phyloP scores from a whole-genome alignment of 2,888 invertebrate genomes.

The Petrophora chlorosata region DNA sequence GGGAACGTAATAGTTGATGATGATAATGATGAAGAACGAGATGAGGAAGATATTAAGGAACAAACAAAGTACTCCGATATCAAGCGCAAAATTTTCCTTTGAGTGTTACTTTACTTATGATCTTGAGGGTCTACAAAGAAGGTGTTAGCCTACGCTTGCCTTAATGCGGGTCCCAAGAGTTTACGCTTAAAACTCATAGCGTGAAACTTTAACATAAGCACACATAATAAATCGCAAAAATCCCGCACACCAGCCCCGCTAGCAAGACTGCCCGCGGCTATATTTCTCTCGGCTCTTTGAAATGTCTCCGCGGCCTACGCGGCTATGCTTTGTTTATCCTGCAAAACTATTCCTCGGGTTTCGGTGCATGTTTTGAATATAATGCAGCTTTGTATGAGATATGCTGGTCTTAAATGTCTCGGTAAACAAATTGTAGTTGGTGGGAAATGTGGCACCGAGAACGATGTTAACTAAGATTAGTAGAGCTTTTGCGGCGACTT shows the following conservation, averaged over 20 bases:
- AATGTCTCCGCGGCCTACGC: constrained; percentile 37
- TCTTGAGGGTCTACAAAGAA: too few relatives aligned
- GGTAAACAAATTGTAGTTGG: background rate
- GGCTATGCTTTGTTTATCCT: constrained; percentile 34
- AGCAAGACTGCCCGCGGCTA: constrained; percentile 40
- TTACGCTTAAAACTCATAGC: background rate
- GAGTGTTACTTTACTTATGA: too few relatives aligned
- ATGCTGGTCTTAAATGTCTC: background rate
- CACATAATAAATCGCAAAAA: constrained; percentile 20
- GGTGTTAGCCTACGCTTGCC: too few relatives aligned
- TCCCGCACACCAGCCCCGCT: constrained; percentile 30
- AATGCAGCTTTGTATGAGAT: constrained; percentile 16
- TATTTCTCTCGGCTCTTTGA: constrained; percentile 49
- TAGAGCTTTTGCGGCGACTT: too few relatives aligned
- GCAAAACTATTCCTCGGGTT: constrained; percentile 26
- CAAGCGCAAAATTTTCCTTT: too few relatives aligned
- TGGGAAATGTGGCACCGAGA: too few relatives aligned
- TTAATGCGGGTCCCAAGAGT: too few relatives aligned
- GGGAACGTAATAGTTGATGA: too few relatives aligned
- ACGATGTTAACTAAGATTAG: too few relatives aligned
- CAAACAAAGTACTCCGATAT: too few relatives aligned
- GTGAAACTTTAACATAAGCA: constrained; percentile 14
- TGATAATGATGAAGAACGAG: too few relatives aligned
- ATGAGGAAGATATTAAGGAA: too few relatives aligned
- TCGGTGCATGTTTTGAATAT: constrained; percentile 21